Evolutionary conservation across 1,140 invertebrate species (phyloP), one percentile per base, ranked within the genome.

Genomic region (Euura lappo): DNA sequence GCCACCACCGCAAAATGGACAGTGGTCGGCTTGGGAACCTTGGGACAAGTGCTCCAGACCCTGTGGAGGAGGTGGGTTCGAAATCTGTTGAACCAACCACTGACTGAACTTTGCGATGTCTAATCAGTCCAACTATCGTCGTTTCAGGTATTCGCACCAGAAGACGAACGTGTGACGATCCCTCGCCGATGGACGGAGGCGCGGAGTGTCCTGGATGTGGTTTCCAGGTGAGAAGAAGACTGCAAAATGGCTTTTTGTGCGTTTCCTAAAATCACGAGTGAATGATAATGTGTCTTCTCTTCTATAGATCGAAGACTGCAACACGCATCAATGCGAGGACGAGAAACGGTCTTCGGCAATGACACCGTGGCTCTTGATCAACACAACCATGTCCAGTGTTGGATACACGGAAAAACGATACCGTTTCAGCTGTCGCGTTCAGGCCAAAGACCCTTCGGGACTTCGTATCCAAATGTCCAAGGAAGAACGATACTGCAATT

Each of bases 381-480:
- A 89, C 4, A 74, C 81, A 68, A 82, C 86, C 78, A 86, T 83
- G 47, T 88, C 88, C 70, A 82, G 79, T 7, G 87, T 89, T 7
- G 92, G 91, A 4, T 91, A 92, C 66, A 90, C 91, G 5, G 94
- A 96, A 80, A 92, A 92, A 71, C 89, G 95, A 71, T 95, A 91
- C 77, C 90, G 94, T 71, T 96, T 94, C 79, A 88, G 90, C 8
- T 97, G 96, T 80, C 90, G 91, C 44, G 94, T 94, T 0, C 94
- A 92, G 51, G 93, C 93, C 0, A 88, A 92, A 2, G 92, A 95
- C 78, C 86, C 91, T 7, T 85, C 86, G n/a, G 81, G 78, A 64
- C 85, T 93, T 1, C 88, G 91, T 84, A 87, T 95, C 6, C 90
- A 90, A 10, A 79, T 93, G 8, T 88, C 91, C 6, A 95, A 94